phyloP scores from a whole-genome alignment of 2,888 invertebrate species.

The Caenorhabditis sp. region DNA sequence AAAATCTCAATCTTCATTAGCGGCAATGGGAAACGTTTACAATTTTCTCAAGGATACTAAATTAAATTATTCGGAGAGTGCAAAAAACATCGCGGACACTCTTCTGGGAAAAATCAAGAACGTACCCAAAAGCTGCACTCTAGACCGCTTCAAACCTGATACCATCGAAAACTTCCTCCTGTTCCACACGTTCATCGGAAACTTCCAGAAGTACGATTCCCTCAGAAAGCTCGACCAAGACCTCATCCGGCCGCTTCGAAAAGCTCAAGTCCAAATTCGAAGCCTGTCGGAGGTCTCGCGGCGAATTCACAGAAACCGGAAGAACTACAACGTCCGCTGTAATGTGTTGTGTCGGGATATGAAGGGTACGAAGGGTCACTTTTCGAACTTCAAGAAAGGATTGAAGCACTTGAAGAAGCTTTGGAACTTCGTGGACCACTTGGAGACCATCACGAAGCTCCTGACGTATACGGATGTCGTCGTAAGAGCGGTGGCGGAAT shows the following conservation, averaged over 20 bases:
- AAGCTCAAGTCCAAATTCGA: not conserved
- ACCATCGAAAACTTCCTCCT: too few species aligned
- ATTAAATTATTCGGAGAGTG: too few species aligned
- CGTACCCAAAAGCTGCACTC: too few species aligned
- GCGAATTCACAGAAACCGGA: not conserved
- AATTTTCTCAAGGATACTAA: too few species aligned
- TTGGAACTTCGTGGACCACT: not conserved
- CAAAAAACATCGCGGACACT: too few species aligned
- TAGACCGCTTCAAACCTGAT: too few species aligned
- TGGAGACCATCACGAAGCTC: not conserved
- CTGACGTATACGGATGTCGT: not conserved
- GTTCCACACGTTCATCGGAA: not conserved
- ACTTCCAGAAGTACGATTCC: not conserved
- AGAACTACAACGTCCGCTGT: not conserved
- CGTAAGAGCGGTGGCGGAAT: not conserved
- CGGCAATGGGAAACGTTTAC: too few species aligned
- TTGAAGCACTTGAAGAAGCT: not conserved
- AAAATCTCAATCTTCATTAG: too few species aligned
- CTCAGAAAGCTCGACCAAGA: not conserved
- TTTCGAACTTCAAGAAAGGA: not conserved
- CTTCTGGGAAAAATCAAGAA: too few species aligned
- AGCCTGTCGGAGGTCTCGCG: not conserved
- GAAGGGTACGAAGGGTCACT: not conserved
- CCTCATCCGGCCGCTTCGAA: not conserved
- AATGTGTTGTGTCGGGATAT: not conserved